These are phyloP conservation scores for Gymnobelideus leadbeateri DNA, from an alignment of 2,113 vertebrate species.

Conservation along the genomic window DNA sequence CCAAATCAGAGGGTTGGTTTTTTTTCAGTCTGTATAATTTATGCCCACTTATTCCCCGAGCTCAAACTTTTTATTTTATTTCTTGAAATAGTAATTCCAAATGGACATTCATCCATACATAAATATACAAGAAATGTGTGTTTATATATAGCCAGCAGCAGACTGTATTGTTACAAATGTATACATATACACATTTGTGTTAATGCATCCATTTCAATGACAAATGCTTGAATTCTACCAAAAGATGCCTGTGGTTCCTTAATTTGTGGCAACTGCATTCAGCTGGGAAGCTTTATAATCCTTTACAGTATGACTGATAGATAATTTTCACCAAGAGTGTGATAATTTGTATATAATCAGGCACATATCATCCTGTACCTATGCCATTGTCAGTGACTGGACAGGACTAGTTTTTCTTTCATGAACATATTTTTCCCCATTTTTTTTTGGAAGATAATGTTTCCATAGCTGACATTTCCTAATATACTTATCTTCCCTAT, in stretches of 20 bases:
- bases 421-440: not conserved
- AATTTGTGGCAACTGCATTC: not conserved
- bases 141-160: not conserved
- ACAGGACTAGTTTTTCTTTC: not conserved
- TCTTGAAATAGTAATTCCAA: not conserved
- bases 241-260: not conserved
- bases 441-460: not conserved
- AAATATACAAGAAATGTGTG: not conserved
- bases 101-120: not conserved
- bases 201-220: not conserved
- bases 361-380: not conserved
- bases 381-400: not conserved
- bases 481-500: too few relatives aligned
- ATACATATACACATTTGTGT: not conserved
- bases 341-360: not conserved
- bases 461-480: not conserved
- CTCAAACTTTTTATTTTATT: not conserved
- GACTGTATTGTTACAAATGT: not conserved
- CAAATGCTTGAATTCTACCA: not conserved
- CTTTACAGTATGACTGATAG: not conserved
- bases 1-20: not conserved
- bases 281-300: not conserved
- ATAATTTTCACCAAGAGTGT: not conserved
- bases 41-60: not conserved
- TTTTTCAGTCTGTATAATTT: not conserved